Evolutionary conservation across 2,113 vertebrate species (phyloP).

Genomic region (Limnothrissa miodon): DNA sequence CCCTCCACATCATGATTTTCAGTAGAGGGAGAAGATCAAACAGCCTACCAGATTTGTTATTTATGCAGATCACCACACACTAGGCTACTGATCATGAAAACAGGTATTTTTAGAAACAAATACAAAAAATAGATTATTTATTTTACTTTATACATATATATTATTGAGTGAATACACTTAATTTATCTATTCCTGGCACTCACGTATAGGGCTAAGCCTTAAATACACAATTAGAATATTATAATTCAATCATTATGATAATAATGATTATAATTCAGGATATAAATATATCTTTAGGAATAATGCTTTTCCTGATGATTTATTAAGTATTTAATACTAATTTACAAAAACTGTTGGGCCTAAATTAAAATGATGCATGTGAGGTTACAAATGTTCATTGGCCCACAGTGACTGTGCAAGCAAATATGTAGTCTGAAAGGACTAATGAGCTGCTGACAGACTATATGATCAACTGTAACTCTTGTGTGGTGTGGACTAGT

Average conservation of each 20-base stretch:
- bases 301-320: not conserved
- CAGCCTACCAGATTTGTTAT: not conserved
- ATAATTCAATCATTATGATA: too few relatives aligned
- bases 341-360: not conserved
- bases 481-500: not conserved
- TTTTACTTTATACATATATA: not conserved
- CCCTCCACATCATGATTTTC: not conserved
- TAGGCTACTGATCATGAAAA: not conserved
- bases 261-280: too few relatives aligned
- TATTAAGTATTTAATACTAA: not conserved
- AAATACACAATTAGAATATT: too few relatives aligned
- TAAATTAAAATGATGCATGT: not conserved
- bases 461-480: slow-evolving; percentile 2
- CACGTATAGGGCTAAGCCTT: not conserved
- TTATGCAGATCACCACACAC: not conserved
- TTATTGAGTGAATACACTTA: not conserved
- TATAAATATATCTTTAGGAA: too few relatives aligned
- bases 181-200: not conserved
- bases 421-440: not conserved
- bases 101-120: not conserved
- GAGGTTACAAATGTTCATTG: not conserved
- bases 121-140: not conserved
- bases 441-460: not conserved
- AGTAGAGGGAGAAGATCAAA: not conserved
- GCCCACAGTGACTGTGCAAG: not conserved